Percentiles rank a stretch among this genome's conserved stretches.
Evolutionary conservation across 2,797 vertebrate species (phyloP).

Genomic region (Enteromius argenteus): DNA sequence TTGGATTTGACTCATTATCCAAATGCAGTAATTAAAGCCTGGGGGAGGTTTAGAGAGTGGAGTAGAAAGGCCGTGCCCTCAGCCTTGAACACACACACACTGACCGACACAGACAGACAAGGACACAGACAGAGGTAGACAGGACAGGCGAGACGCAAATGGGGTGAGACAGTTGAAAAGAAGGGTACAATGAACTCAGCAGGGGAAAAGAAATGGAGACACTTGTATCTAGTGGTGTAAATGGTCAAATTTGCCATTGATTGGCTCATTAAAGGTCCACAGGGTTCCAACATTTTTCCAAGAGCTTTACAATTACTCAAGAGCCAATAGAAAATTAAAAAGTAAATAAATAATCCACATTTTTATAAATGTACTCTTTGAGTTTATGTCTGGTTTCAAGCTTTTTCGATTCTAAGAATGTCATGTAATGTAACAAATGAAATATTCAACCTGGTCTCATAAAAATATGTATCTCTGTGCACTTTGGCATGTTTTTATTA

Average conservation of each 20-base stretch:
- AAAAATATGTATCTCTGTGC: too few species aligned
- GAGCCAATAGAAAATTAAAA: background rate
- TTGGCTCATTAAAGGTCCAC: slow-evolving; percentile 56
- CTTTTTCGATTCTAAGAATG: too few species aligned
- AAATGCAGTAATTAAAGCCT: slow-evolving; percentile 82
- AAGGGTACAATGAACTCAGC: slow-evolving; percentile 27
- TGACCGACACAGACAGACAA: slow-evolving; percentile 29
- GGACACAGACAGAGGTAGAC: slow-evolving; percentile 7
- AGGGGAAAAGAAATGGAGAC: slow-evolving; percentile 5
- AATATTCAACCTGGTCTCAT: too few species aligned
- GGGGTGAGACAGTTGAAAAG: slow-evolving; percentile 30
- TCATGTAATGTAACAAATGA: too few species aligned
- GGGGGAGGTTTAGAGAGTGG: slow-evolving; percentile 68
- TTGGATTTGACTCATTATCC: slow-evolving; percentile 85
- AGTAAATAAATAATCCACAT: too few species aligned
- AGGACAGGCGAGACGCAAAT: slow-evolving; percentile 29
- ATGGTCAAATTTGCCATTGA: slow-evolving; percentile 43
- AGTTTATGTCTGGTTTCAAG: too few species aligned
- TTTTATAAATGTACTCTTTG: too few species aligned
- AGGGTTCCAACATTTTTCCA: slow-evolving; percentile 35
- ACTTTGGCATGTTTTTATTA: too few species aligned
- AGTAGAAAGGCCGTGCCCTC: slow-evolving; percentile 64
- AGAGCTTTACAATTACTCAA: slow-evolving; percentile 37
- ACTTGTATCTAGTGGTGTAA: slow-evolving; percentile 31
- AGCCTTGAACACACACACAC: slow-evolving; percentile 56